Evolutionary conservation across 2,888 invertebrate genomes (phyloP), one percentile per base, ranked within the genome.

Genomic region (Eupeodes latifasciatus): DNA sequence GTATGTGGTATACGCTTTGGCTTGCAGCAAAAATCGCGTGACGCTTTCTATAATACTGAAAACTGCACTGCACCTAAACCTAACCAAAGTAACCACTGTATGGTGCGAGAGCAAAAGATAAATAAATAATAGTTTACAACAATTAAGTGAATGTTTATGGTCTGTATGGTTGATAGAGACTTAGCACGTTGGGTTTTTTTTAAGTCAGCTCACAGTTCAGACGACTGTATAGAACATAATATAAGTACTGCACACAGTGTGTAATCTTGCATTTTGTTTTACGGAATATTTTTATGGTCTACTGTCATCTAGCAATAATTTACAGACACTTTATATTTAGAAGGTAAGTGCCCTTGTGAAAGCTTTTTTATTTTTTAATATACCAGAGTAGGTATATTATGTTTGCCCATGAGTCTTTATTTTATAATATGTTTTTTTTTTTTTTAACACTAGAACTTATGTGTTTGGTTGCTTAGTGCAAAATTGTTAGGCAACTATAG

Each of bases 81-180:
- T 74, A 27, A 47, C 16, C 34, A 40, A 7, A 83, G 27, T 34
- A 55, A 14, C 53, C 53, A 19, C 27, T 75, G 40, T 27, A 64
- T 40, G 82, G 71, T 40, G 82, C 62, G 53, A 51, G 71, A 59
- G 59, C 59, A 72, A n/a, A 72, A 72, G 72, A 72, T 72, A 72
- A 72, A 71, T 83, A 74, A 79, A 71, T 83, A 74, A 79, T 86
- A 86, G 77, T 83, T 75, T 69, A 61, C 83, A 83, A 49, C 86
- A 75, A 86, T 80, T 80, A 87, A 87, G 72, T 84, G 76, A 84
- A 87, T 87, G 66, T 84, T 87, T 87, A 84, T 87, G 76, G 76
- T 55, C 84, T 84, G 84, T 72, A 77, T 66, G 79, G 76, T 64
- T 87, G 84, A 80, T 86, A 84, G 83, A 83, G 75, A 66, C 55